Base-by-base conservation (phyloP, 2,113 vertebrate genomes). In the Hippocampus guttulatus region DNA sequence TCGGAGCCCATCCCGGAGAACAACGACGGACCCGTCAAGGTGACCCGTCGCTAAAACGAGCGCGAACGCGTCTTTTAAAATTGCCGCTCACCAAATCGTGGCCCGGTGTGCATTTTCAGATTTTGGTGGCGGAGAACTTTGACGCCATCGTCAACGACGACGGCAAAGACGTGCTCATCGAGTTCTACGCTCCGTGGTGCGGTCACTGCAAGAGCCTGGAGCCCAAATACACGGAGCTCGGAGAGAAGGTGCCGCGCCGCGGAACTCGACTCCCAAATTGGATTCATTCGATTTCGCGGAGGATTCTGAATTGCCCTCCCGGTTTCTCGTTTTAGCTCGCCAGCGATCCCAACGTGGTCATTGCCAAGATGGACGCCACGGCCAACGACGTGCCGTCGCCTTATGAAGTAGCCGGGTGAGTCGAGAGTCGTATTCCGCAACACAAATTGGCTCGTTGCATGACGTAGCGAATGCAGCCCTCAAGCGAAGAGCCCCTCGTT, bases 311-410 rank as follows among this genome's bases (percentile, higher is more conserved):
- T 16, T 18, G 14, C 25, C 12, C 2, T 3, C 25, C 15, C 12
- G 14, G 14, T 30, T 81, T 67, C 47, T 81, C 64, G 27, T 77
- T 70, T 78, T 79, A 99, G 97, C 92, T 99, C 38, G 88, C 91
- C 69, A 81, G 86, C 78, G 93, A 97, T 85, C 95, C 96, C 83
- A 96, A 95, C 74, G 87, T 99, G 2, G 33, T 99, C 75, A 93
- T 99, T 80, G 97, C 97, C 81, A 99, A 99, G 92, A 99, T 99
- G 97, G 97, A 99, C 2, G 97, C 97, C 68, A 99, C 97, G 77
- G 96, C 97, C 82, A 99, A 99, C 57, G 97, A 99, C 72, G 97
- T 99, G 82, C 97, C 97, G 81, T 93, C 95, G 75, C 93, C 93
- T 0, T 98, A 97, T 80, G 95, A 98, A 94, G 97, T 99, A 88